These are phyloP conservation scores for Choloepus hoffmanni DNA, from an alignment of 2,113 vertebrate species.

Conservation along the genomic window DNA sequence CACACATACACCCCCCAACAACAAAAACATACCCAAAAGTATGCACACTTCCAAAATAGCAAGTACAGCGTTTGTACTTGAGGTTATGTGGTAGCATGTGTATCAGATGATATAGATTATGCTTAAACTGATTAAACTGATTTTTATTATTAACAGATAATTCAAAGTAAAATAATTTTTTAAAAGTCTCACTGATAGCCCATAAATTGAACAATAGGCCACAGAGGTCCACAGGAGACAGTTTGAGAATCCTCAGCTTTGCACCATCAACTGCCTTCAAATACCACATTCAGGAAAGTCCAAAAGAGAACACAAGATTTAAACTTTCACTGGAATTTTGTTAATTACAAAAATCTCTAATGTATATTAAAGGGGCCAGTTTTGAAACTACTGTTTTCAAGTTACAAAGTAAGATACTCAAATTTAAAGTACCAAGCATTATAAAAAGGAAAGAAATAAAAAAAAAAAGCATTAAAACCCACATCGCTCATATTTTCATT, in stretches of 20 bases:
- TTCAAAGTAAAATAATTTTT: background rate
- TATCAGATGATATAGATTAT: background rate
- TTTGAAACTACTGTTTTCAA: conserved; percentile 15
- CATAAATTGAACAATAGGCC: background rate
- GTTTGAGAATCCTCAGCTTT: background rate
- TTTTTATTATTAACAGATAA: background rate
- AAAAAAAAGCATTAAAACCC: background rate
- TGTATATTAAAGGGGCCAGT: background rate
- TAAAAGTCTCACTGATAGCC: background rate
- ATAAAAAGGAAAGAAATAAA: background rate
- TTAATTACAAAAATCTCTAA: background rate
- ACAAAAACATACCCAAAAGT: background rate
- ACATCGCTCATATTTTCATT: background rate
- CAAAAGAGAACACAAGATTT: background rate
- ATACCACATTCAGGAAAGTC: too few relatives aligned
- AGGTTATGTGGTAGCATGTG: background rate
- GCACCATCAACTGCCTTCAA: background rate
- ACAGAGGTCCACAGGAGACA: background rate
- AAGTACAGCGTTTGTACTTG: background rate
- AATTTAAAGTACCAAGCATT: background rate
- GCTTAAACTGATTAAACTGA: background rate
- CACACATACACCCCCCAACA: background rate
- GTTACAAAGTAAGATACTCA: background rate
- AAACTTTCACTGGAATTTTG: background rate
- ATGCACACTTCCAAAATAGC: background rate